Evolutionary conservation across 2,113 vertebrate genomes (phyloP).

Genomic region (Nanorana parkeri): DNA sequence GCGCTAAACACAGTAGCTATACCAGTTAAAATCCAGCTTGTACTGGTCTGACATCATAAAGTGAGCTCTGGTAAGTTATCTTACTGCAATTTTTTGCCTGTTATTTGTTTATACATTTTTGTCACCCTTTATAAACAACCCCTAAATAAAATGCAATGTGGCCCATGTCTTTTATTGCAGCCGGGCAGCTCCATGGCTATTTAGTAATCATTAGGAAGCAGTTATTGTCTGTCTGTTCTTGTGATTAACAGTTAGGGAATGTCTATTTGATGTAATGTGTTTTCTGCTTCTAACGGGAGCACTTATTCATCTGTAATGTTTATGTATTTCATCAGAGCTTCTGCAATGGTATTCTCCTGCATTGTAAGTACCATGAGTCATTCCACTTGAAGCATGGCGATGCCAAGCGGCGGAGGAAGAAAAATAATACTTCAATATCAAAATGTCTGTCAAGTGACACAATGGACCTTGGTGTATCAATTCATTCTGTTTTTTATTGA

Average conservation of each 20-base stretch:
- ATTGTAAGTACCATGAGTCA: slow-evolving; percentile 14
- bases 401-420: slow-evolving; percentile 7
- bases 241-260: background rate
- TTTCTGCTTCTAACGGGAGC: background rate
- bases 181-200: background rate
- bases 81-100: too few relatives aligned
- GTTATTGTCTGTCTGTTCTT: background rate
- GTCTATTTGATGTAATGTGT: background rate
- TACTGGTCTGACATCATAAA: too few relatives aligned
- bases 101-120: too few relatives aligned
- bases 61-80: too few relatives aligned
- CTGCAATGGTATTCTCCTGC: slow-evolving; percentile 8
- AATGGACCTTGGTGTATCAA: slow-evolving; percentile 1
- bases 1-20: too few relatives aligned
- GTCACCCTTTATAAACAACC: background rate
- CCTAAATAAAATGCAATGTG: background rate
- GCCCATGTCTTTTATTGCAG: background rate
- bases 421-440: slow-evolving; percentile 10
- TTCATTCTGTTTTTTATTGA: background rate
- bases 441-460: slow-evolving; percentile 24
- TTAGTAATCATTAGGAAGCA: background rate
- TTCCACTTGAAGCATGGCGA: background rate
- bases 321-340: slow-evolving; percentile 9
- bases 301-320: slow-evolving; percentile 9
- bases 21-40: too few relatives aligned